Evolutionary conservation across 2,113 vertebrate species (phyloP).

Genomic region (Carassius carassius): DNA sequence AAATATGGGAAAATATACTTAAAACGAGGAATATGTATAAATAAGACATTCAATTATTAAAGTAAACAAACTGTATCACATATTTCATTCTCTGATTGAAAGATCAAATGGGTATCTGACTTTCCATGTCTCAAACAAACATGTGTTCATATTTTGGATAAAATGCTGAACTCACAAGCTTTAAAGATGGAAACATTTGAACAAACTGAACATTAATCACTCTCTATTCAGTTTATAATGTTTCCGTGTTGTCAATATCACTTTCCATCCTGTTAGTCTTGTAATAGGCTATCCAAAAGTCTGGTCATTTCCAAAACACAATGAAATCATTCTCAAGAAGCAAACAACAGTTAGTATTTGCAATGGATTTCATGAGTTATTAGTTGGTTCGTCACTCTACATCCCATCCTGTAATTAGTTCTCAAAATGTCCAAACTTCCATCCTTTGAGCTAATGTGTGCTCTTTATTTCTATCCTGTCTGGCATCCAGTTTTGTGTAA

Average conservation of each 20-base stretch:
- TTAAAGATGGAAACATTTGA: background rate
- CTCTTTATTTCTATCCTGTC: background rate
- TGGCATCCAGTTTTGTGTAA: background rate
- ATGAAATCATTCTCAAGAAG: too few relatives aligned
- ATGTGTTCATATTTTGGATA: background rate
- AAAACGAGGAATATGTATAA: background rate
- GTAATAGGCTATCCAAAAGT: too few relatives aligned
- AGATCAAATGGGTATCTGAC: background rate
- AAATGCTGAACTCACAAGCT: background rate
- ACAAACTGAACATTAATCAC: background rate
- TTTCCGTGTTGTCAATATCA: background rate
- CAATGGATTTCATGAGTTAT: too few relatives aligned
- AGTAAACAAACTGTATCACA: background rate
- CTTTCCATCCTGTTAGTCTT: too few relatives aligned
- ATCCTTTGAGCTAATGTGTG: background rate
- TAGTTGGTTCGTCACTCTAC: too few relatives aligned
- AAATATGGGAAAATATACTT: background rate
- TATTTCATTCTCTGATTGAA: too few relatives aligned
- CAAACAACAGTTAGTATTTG: too few relatives aligned
- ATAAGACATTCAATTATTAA: background rate
- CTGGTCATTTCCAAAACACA: background rate
- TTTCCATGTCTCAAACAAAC: background rate
- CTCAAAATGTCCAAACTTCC: background rate
- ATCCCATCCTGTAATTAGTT: background rate
- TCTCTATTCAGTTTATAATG: background rate